Conservation (phyloP, 1,140 invertebrate species). For the Drosophila ogumai region DNA sequence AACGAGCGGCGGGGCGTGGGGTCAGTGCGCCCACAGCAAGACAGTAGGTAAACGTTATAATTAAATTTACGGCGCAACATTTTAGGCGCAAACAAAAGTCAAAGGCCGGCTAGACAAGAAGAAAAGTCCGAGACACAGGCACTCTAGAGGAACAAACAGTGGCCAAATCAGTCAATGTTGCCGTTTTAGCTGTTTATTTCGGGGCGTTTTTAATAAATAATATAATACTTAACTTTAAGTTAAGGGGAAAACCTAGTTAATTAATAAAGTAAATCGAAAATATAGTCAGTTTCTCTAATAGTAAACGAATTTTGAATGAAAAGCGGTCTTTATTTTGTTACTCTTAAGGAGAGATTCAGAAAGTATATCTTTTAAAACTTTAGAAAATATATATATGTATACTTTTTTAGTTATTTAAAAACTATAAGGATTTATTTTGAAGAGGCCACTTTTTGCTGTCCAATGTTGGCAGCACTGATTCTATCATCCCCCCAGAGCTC, state of each 20-base stretch:
- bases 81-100: conserved; percentile 64
- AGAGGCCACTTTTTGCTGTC: background rate
- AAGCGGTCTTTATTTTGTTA: no score
- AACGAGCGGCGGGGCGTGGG: background rate
- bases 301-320: background rate
- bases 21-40: conserved; percentile 17
- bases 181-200: background rate
- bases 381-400: background rate
- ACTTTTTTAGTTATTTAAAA: background rate
- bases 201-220: background rate
- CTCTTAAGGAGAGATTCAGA: no score
- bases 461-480: background rate
- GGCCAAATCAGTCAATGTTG: conserved; percentile 1
- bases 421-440: background rate
- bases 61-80: conserved; percentile 64
- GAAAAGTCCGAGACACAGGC: conserved; percentile 6
- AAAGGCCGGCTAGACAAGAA: conserved; percentile 41
- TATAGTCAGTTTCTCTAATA: background rate
- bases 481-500: conserved; percentile 3
- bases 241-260: background rate
- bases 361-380: no score
- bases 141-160: conserved; percentile 27
- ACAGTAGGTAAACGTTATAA: conserved; percentile 71
- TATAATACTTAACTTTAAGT: background rate
- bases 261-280: background rate